Conservation (phyloP, 2,113 vertebrate species). For the Fukomys damarensis region DNA sequence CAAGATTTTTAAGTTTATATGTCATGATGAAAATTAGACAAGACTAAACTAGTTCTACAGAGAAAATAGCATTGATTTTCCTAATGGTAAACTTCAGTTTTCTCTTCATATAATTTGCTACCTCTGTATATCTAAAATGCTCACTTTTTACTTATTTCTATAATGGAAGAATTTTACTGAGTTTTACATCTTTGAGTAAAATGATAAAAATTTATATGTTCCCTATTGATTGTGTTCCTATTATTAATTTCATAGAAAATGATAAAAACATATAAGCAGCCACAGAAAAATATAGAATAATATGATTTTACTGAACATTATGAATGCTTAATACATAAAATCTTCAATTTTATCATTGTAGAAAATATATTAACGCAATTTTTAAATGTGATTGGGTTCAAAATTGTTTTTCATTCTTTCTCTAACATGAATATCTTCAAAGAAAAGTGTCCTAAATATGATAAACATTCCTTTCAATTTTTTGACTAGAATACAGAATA, state of each 20-base stretch:
- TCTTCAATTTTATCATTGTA: neutral
- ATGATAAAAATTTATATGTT: neutral
- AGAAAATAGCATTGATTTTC: neutral
- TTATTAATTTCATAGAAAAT: neutral
- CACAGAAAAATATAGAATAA: neutral
- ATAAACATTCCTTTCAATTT: neutral
- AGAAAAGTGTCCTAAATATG: neutral
- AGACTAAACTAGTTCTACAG: neutral
- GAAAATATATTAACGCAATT: neutral
- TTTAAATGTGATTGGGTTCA: neutral
- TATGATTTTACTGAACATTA: neutral
- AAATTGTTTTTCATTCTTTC: neutral
- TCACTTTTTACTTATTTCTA: neutral
- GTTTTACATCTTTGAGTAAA: neutral
- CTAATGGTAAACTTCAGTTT: neutral
- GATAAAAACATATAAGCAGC: neutral
- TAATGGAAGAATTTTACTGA: neutral
- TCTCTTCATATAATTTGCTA: neutral
- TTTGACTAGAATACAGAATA: neutral
- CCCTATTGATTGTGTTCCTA: neutral
- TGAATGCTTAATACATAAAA: neutral
- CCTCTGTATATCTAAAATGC: neutral
- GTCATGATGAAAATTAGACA: neutral
- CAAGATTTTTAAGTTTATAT: neutral
- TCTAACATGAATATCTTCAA: neutral